phyloP scores from a whole-genome alignment of 64 coral and sea anemone genomes.

The Cladopsammia gracilis region DNA sequence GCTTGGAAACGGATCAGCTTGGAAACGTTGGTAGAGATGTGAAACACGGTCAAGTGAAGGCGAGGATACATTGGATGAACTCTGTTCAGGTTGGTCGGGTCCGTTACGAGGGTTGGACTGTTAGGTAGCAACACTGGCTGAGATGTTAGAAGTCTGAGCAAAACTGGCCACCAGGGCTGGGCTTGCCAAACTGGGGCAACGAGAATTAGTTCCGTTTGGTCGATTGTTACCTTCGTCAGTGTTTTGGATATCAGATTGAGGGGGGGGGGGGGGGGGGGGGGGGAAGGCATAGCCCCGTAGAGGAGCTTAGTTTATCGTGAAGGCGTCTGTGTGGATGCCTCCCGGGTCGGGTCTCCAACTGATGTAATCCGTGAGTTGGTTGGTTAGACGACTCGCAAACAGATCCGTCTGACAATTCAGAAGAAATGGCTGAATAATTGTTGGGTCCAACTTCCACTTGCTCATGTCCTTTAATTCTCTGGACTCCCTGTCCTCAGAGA shows the following conservation, averaged over 20 bases:
- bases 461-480: neutral
- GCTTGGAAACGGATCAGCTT: too few species aligned
- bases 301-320: constrained; percentile 5
- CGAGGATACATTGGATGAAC: constrained; percentile 7
- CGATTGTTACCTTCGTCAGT: neutral
- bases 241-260: constrained; percentile 9
- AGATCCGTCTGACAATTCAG: too few species aligned
- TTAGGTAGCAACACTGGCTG: neutral
- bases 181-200: constrained; percentile 4
- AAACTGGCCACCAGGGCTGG: constrained; percentile 4
- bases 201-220: neutral
- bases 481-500: neutral
- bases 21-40: constrained; percentile 16
- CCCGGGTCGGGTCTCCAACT: neutral
- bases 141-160: neutral
- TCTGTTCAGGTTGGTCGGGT: neutral
- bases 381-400: too few species aligned
- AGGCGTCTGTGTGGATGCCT: constrained; percentile 3
- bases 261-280: too few species aligned
- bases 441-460: too few species aligned
- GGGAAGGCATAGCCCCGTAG: neutral
- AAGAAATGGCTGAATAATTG: too few species aligned
- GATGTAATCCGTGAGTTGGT: too few species aligned
- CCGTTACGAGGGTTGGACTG: neutral
- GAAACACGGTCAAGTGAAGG: constrained; percentile 21